A percentile compares a stretch with the other conserved stretches of the same genome.
Conservation (phyloP, 2,888 invertebrate genomes). For the Philereme transversata region DNA sequence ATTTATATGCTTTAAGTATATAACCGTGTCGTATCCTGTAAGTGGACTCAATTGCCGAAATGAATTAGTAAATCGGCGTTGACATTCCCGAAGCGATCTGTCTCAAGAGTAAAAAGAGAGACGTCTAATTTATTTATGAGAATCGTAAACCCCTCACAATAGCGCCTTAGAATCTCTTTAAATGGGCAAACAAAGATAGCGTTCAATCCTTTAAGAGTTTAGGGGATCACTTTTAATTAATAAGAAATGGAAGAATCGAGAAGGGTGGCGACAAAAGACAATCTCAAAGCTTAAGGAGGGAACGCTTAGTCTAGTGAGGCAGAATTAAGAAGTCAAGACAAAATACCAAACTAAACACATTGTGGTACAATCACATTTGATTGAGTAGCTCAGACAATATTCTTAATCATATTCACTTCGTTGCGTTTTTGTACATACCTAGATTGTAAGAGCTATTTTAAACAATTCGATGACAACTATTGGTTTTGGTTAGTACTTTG, state of each 20-base stretch:
- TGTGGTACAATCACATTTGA: too few species aligned
- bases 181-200: conserved; percentile 56
- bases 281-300: conserved; percentile 2
- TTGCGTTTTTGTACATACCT: too few species aligned
- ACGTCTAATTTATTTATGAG: conserved; percentile 79
- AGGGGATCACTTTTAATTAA: conserved; percentile 48
- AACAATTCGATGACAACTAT: too few species aligned
- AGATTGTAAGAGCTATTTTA: too few species aligned
- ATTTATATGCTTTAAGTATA: too few species aligned
- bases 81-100: conserved; percentile 70
- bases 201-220: conserved; percentile 48
- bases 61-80: conserved; percentile 78
- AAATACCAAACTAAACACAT: too few species aligned
- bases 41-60: conserved; percentile 62
- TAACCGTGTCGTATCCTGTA: conserved; percentile 47
- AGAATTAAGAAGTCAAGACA: background rate
- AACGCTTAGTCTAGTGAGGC: conserved; percentile 3
- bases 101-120: conserved; percentile 66
- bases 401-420: too few species aligned
- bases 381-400: too few species aligned
- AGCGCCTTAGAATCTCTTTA: conserved; percentile 54
- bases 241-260: conserved; percentile 29
- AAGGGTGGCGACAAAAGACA: conserved; percentile 17
- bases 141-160: conserved; percentile 62
- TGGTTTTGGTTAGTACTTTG: too few species aligned